These are phyloP conservation scores for Pachyrhynchus sulphureomaculatus DNA, from an alignment of 1,140 invertebrate species.

Conservation along the genomic window DNA sequence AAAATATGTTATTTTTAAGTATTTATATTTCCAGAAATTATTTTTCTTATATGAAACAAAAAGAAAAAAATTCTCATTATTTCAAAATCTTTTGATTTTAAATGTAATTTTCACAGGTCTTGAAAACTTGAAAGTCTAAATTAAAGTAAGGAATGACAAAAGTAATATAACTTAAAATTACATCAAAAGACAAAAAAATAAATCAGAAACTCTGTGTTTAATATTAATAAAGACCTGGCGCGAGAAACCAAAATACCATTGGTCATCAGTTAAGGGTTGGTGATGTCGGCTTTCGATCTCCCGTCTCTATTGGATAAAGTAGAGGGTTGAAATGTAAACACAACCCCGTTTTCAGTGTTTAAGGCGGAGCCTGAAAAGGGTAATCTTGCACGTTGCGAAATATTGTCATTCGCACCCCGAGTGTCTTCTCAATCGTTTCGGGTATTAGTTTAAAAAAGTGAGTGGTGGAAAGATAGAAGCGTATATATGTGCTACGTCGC, in stretches of 20 bases:
- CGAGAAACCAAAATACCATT: conserved; percentile 35
- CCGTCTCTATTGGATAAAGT: conserved; percentile 38
- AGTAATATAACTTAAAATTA: conserved; percentile 18
- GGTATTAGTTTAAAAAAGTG: background rate
- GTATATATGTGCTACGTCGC: too few relatives aligned
- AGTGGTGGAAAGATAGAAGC: conserved; percentile 6
- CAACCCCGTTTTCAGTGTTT: conserved; percentile 37
- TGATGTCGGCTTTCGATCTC: conserved; percentile 27
- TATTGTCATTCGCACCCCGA: conserved; percentile 37
- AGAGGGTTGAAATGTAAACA: conserved; percentile 40
- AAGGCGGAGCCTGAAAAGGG: conserved; percentile 41
- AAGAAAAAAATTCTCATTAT: background rate
- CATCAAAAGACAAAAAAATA: conserved; percentile 18
- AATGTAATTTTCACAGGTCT: background rate
- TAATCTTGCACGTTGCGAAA: conserved; percentile 32
- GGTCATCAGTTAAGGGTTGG: conserved; percentile 41
- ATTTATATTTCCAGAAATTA: too few relatives aligned
- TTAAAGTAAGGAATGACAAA: conserved; percentile 10
- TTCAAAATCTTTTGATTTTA: background rate
- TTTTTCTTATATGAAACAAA: background rate
- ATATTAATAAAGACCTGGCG: conserved; percentile 26
- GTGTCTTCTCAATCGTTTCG: conserved; percentile 8
- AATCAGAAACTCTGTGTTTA: conserved; percentile 20
- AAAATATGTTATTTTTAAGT: too few relatives aligned
- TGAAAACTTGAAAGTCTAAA: background rate